Base-by-base conservation (phyloP, 1,140 invertebrate genomes). In the Heliconius nattereri region DNA sequence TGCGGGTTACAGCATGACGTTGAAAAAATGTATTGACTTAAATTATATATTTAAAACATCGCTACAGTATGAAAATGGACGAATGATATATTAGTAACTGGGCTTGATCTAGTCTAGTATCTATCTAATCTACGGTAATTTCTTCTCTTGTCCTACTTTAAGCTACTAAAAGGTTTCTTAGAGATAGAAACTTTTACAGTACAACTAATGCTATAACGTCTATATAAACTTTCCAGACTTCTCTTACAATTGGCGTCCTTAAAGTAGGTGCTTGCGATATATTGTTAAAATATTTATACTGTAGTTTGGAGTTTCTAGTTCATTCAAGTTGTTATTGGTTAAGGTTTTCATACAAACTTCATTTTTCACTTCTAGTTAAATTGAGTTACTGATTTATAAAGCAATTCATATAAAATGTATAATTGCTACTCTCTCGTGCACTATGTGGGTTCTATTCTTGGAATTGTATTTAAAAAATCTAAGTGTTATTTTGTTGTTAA, bases 281-380 rank as follows among this genome's bases (percentile, higher is more conserved):
- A 70, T 76, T 76, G 54, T 26, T 70, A 76, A 76, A 76, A 76
- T 60, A 66, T 76, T 76, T 40, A 76, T 76, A 66, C 0, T 66
- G 57, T 35, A 76, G 11, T 66, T 66, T 23, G 1, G 52, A 37
- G 23, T 40, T 76, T 76, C 19, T 57, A 57, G 52, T 76, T 60
- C 57, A 70, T 66, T 20, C 29, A 76, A 37, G 23, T 23, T n/a
- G 5, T 60, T 40, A 66, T 37, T 76, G 23, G n/a, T n/a, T 60
- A 45, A 45, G 23, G 32, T 20, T 16, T 71, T 32, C 54, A 57
- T 57, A n/a, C 54, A 57, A 57, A 9, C 20, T 13, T 45, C 0
- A 45, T 23, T 9, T 60, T 60, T 60, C 54, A 60, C 26, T 26
- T 60, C 54, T 60, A 35, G 6, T n/a, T 8, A 60, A 60, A 23